phyloP scores from a whole-genome alignment of 23 tunicate genomes.

The Styela plicata region DNA sequence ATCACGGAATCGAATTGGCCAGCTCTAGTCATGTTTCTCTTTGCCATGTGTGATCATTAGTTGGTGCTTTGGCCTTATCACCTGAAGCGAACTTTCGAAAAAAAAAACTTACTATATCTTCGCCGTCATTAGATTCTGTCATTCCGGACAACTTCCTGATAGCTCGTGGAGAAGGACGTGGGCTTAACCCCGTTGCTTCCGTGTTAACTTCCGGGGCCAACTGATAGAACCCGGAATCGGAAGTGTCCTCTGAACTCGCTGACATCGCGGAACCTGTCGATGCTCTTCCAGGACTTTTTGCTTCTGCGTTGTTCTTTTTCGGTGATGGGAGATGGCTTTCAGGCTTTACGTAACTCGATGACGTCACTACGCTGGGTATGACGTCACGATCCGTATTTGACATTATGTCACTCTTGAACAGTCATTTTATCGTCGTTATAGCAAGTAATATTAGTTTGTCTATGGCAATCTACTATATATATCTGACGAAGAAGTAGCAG shows the following conservation, averaged over 20 bases:
- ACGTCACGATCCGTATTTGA: background rate
- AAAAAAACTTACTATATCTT: constrained; percentile 38
- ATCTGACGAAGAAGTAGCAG: too few relatives aligned
- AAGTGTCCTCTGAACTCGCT: constrained; percentile 14
- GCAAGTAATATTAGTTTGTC: too few relatives aligned
- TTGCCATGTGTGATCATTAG: too few relatives aligned
- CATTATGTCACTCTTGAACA: background rate
- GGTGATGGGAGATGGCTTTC: background rate
- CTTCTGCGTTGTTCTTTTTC: background rate
- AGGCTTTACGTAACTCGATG: background rate
- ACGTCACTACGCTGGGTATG: background rate
- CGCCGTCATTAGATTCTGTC: constrained; percentile 26
- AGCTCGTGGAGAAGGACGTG: constrained; percentile 14
- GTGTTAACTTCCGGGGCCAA: background rate
- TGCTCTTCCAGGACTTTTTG: background rate
- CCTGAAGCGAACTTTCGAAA: too few relatives aligned
- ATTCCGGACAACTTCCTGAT: constrained; percentile 4
- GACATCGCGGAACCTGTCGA: constrained; percentile 25
- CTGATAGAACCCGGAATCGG: constrained; percentile 32
- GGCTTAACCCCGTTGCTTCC: background rate
- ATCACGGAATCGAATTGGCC: too few relatives aligned
- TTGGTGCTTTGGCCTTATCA: too few relatives aligned
- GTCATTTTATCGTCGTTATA: too few relatives aligned
- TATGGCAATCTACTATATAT: too few relatives aligned
- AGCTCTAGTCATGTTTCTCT: too few relatives aligned